Conservation (phyloP, 2,888 invertebrate genomes). For the Diloba caeruleocephala region DNA sequence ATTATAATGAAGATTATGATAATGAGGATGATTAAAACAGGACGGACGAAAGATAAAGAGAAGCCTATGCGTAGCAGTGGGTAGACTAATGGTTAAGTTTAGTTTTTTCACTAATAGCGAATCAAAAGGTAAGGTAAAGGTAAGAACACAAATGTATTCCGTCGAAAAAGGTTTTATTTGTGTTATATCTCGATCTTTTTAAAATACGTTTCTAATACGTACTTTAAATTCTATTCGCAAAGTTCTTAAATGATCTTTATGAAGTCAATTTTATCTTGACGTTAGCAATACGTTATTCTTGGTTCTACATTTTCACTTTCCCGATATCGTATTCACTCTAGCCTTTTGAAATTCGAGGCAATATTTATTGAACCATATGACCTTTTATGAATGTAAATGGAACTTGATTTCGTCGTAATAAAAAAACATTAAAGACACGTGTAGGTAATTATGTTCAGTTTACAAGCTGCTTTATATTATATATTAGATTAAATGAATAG, state of each 20-base stretch:
- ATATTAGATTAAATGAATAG: not conserved
- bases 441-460: no score
- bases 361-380: not conserved
- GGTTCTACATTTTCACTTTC: constrained; percentile 15
- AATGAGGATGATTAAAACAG: no score
- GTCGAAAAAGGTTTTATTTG: not conserved
- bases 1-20: no score
- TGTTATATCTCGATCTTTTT: constrained; percentile 1
- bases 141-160: not conserved
- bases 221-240: constrained; percentile 25
- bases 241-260: constrained; percentile 27
- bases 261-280: constrained; percentile 31
- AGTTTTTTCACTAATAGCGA: no score
- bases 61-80: no score
- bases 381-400: not conserved
- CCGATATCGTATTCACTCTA: not conserved
- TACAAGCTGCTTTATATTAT: not conserved
- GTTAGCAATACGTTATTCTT: constrained; percentile 17
- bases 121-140: no score
- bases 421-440: no score
- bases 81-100: no score
- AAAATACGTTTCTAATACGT: not conserved
- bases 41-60: no score
- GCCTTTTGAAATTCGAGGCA: not conserved
- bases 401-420: no score